Evolutionary conservation across 2,797 vertebrate genomes (phyloP), one percentile per base, ranked within the genome.

Genomic region (Manis javanica): DNA sequence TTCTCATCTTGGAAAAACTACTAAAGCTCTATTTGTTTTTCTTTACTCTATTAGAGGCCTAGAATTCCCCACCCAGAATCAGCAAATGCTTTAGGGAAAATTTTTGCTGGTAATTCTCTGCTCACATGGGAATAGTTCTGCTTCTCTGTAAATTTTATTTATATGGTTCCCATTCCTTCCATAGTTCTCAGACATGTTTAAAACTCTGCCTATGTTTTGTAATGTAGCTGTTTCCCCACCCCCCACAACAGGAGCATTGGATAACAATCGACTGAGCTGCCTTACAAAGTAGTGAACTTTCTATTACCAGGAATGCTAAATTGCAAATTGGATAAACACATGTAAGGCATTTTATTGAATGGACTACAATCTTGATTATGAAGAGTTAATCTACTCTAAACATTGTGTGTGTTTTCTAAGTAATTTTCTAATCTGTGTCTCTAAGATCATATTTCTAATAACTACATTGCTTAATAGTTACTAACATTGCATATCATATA

Each of bases 371-470:
- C 46, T 84, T 57, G 10, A 71, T 92, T 51, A 37, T 24, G 26
- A 18, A 84, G n/a, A 49, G 2, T 79, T 68, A 74, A 78, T 74
- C 26, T 83, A 75, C 31, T 88, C 9, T 91, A 93, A 89, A 84
- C 8, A 5, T 23, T 7, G 10, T 37, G 1, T 57, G 13, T 49
- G 2, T 69, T 94, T 91, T 82, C 42, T 68, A 55, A 77, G 29
- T 75, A 68, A 37, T 86, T 87, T 93, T 83, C 3, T 39, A 93
- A 66, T n/a, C 10, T 69, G 29, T 51, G 2, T 14, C 91, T 87
- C 57, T 92, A 51, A 75, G 4, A 81, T 84, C 23, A 29, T 88
- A 49, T 89, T 90, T 87, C n/a, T 74, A 78, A 57, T 96, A 49
- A 37, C 26, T 61, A 7, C 77, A 31, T 74, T 81, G 13, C 34